A percentile compares a stretch with the other conserved stretches of the same genome.
phyloP scores from a whole-genome alignment of 2,797 vertebrate species.

The Mionectes olivaceus region DNA sequence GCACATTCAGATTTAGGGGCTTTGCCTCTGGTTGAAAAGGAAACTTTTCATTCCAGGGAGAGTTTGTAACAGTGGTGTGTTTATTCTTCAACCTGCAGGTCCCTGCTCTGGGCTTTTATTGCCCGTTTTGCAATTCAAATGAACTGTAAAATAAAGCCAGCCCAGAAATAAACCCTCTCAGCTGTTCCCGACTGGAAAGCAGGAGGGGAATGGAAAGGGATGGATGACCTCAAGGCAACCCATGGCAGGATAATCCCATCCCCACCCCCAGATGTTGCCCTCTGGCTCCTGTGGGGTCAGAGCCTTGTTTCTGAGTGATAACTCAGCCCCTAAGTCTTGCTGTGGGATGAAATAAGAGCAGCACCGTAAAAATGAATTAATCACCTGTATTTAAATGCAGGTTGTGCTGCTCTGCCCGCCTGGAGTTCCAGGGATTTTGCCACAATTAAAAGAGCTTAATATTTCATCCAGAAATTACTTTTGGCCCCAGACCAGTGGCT shows the following conservation, averaged over 20 bases:
- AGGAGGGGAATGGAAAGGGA: background rate
- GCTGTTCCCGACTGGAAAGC: background rate
- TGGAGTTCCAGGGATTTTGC: background rate
- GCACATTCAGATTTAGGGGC: background rate
- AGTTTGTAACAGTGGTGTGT: background rate
- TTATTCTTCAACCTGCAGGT: background rate
- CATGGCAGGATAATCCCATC: background rate
- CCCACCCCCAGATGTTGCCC: background rate
- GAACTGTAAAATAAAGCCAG: background rate
- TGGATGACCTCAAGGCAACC: background rate
- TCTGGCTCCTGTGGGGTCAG: background rate
- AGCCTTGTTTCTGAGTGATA: background rate
- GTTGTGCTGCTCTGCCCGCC: background rate
- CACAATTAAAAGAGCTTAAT: background rate
- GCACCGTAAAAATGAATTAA: background rate
- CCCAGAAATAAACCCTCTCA: background rate
- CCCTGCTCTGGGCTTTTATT: background rate
- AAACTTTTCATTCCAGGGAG: background rate
- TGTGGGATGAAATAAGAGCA: rapidly evolving
- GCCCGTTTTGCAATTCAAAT: conserved; percentile 13
- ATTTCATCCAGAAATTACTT: background rate
- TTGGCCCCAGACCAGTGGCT: background rate
- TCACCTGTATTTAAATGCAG: background rate
- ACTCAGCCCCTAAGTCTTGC: background rate
- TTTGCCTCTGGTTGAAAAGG: background rate